Conservation (phyloP, 2,113 vertebrate species). For the Mobula birostris region DNA sequence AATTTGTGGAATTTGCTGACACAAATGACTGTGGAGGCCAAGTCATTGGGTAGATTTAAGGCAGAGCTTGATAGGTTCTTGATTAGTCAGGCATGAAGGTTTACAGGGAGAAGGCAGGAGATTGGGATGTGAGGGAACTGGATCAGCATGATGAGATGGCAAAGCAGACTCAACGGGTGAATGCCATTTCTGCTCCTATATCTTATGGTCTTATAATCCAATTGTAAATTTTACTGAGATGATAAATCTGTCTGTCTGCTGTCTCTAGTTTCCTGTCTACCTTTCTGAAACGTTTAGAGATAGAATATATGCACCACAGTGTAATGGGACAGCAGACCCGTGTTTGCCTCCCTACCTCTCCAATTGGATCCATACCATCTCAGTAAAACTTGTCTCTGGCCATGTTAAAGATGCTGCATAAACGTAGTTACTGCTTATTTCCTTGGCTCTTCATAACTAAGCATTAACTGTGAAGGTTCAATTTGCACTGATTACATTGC, state of each 20-base stretch:
- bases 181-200: no score
- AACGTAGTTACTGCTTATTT: neutral
- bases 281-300: constrained; percentile 21
- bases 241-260: neutral
- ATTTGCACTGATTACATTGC: neutral
- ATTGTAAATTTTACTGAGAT: no score
- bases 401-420: neutral
- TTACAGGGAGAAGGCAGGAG: no score
- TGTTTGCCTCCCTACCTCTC: neutral
- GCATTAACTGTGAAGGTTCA: neutral
- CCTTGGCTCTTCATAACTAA: neutral
- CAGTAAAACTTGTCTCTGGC: neutral
- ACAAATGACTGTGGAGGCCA: no score
- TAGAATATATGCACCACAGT: neutral
- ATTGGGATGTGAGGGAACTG: no score
- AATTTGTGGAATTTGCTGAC: no score
- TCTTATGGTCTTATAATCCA: no score
- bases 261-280: neutral
- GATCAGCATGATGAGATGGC: no score
- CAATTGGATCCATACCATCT: constrained; percentile 10
- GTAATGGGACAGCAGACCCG: neutral
- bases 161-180: no score
- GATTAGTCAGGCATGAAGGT: no score
- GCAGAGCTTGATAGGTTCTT: no score
- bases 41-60: no score